Conservation (phyloP, 1,140 invertebrate genomes). For the Brachionus angularis region DNA sequence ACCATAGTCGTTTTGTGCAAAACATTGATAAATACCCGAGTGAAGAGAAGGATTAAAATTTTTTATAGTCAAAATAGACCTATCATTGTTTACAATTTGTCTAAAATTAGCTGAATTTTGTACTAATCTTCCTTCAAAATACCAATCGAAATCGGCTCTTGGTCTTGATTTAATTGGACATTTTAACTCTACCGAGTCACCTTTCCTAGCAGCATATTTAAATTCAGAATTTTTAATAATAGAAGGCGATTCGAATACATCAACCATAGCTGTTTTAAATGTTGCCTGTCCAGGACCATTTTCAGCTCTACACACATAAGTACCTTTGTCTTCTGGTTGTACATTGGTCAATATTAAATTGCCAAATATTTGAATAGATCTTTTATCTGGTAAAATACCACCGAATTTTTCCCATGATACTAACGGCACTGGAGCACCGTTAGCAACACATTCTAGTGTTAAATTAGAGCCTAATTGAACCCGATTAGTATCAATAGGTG, state of each 20-base stretch:
- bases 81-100: constrained; percentile 46
- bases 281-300: constrained; percentile 50
- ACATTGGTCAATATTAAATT: constrained; percentile 66
- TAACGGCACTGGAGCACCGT: not conserved
- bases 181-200: constrained; percentile 64
- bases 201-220: constrained; percentile 64
- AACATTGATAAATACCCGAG: constrained; percentile 81
- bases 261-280: constrained; percentile 37
- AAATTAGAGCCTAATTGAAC: constrained; percentile 29
- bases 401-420: constrained; percentile 43
- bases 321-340: constrained; percentile 65
- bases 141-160: constrained; percentile 70
- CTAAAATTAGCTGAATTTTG: constrained; percentile 52
- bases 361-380: constrained; percentile 52
- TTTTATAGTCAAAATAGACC: not conserved
- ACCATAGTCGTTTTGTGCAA: constrained; percentile 75
- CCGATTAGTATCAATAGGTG: not conserved
- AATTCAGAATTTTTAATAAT: constrained; percentile 62
- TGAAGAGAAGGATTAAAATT: constrained; percentile 44
- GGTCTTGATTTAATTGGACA: constrained; percentile 69
- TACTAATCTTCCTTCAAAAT: constrained; percentile 71
- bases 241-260: constrained; percentile 61
- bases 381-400: constrained; percentile 8
- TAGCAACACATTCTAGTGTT: constrained; percentile 40
- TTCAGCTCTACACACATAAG: constrained; percentile 66